phyloP scores from a whole-genome alignment of 2,797 vertebrate species.

The Holocentrus rufus region DNA sequence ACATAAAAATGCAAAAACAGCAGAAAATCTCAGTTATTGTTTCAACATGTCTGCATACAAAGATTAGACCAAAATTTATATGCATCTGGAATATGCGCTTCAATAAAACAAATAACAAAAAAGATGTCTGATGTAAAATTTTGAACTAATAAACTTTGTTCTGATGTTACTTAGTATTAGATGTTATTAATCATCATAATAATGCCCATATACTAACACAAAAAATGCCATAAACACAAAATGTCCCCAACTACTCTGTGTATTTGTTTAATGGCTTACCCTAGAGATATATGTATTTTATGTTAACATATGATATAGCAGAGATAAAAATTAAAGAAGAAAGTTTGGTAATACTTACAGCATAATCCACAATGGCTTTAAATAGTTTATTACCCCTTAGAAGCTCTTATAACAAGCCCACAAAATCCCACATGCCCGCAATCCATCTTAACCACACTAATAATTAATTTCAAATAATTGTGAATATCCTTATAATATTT shows the following conservation, averaged over 20 bases:
- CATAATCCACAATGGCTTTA: slow-evolving; percentile 1
- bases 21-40: background rate
- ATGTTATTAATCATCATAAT: no score
- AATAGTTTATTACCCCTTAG: background rate
- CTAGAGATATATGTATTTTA: background rate
- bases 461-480: slow-evolving; percentile 27
- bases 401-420: background rate
- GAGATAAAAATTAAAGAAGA: background rate
- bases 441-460: slow-evolving; percentile 24
- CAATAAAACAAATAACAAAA: background rate
- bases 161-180: no score
- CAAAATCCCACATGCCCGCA: background rate
- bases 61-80: background rate
- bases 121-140: background rate
- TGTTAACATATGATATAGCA: background rate
- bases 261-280: background rate
- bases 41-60: slow-evolving; percentile 19
- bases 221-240: no score
- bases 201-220: no score
- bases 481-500: slow-evolving; percentile 12
- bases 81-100: background rate
- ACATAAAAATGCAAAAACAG: background rate
- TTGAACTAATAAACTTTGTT: no score
- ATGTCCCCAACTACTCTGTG: background rate
- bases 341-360: background rate